phyloP scores from a whole-genome alignment of 2,113 vertebrate genomes.

The Uria lomvia region DNA sequence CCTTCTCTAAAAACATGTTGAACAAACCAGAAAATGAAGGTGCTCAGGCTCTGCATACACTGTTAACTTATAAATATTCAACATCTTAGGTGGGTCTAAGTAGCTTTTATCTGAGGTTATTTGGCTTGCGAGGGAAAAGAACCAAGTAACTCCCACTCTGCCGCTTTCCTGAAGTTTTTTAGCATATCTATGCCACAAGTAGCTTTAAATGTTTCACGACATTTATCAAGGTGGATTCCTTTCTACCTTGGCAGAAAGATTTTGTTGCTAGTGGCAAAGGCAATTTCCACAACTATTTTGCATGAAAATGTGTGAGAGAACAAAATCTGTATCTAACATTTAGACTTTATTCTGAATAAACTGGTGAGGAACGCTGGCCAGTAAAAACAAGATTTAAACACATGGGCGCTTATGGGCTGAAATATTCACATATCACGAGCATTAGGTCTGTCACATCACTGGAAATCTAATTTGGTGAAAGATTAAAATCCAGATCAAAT shows the following conservation, averaged over 20 bases:
- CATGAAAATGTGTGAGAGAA: slow-evolving; percentile 23
- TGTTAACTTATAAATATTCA: slow-evolving; percentile 42
- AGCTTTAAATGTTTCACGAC: slow-evolving; percentile 34
- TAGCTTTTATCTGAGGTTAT: slow-evolving; percentile 32
- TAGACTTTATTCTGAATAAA: slow-evolving; percentile 36
- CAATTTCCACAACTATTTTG: slow-evolving; percentile 6
- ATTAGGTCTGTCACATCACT: slow-evolving; percentile 16
- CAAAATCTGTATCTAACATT: slow-evolving; percentile 14
- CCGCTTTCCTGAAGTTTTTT: background rate
- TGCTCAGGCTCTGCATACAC: background rate
- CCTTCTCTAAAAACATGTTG: background rate
- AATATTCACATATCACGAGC: slow-evolving; percentile 15
- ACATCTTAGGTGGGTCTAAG: background rate
- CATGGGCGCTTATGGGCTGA: background rate
- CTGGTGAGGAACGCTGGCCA: background rate
- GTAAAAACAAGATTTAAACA: slow-evolving; percentile 31
- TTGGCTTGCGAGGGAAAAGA: slow-evolving; percentile 22
- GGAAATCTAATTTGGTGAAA: slow-evolving; percentile 41
- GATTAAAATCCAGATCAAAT: slow-evolving; percentile 56
- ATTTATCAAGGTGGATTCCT: slow-evolving; percentile 35
- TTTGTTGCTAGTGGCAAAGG: slow-evolving; percentile 22
- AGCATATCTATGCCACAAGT: background rate
- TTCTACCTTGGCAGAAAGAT: background rate
- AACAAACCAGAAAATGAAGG: slow-evolving; percentile 22
- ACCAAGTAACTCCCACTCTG: background rate